phyloP scores from a whole-genome alignment of 2,113 vertebrate genomes.

The Anhinga rufa region DNA sequence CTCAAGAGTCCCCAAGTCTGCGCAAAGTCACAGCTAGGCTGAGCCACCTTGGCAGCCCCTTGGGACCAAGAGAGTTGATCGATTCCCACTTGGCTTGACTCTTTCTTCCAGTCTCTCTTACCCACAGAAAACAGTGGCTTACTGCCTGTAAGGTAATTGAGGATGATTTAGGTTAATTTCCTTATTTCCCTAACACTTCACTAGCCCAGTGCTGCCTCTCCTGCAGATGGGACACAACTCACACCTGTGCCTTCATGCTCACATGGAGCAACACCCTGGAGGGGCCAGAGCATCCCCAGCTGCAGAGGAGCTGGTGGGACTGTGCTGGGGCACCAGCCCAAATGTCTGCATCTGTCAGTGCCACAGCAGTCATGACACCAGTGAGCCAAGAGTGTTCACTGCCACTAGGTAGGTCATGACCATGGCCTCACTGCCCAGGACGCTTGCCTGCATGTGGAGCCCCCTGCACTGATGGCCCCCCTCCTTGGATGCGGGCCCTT shows the following conservation, averaged over 20 bases:
- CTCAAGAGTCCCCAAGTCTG: background rate
- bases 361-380: background rate
- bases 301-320: background rate
- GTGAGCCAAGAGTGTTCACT: background rate
- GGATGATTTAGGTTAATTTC: background rate
- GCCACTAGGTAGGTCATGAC: background rate
- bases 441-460: background rate
- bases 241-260: background rate
- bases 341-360: background rate
- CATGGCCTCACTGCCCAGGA: background rate
- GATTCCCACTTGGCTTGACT: background rate
- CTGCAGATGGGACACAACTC: background rate
- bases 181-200: background rate
- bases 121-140: background rate
- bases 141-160: background rate
- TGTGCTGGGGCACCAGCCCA: background rate
- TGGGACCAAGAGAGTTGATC: background rate
- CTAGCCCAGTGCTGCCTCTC: background rate
- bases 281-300: background rate
- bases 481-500: too few relatives aligned
- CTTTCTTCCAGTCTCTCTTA: background rate
- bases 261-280: background rate
- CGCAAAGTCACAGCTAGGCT: background rate
- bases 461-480: background rate
- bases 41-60: background rate